Base-by-base conservation (phyloP, 2,797 vertebrate genomes). In the Streptopelia turtur region DNA sequence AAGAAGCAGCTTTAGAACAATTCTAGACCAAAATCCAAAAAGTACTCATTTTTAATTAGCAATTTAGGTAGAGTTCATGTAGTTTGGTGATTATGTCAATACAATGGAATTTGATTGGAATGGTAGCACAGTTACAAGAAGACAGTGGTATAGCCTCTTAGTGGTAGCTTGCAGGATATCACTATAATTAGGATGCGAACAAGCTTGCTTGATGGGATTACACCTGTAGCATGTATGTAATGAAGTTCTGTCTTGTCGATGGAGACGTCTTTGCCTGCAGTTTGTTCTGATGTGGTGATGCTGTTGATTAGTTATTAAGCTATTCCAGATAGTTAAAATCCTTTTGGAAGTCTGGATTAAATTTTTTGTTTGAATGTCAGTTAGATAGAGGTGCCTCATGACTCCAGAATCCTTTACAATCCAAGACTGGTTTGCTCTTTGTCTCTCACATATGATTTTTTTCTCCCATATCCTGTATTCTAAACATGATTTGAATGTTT, bases 151-250 rank as follows among this genome's bases (percentile, higher is more conserved):
- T 70, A 49, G 80, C 49, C n/a, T 89, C 63, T 87, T 77, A 56
- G n/a, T 69, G 35, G 28, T 39, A 33, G 43, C 20, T 89, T 83
- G n/a, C 4, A 49, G 33, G 41, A 1, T 61, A 50, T 75, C 25
- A 0, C n/a, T 71, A 0, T 77, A 60, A 80, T 68, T 74, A 49
- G 56, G 76, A 37, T 87, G 56, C 11, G 85, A 21, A 60, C 23
- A 56, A 47, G 21, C 55, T 64, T 59, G 50, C 5, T 53, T 59
- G 37, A 56, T 93, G 53, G 55, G 43, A 39, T 92, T 71, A 64
- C 9, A 56, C 33, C 64, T 52, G 28, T 65, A 83, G 30, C 55
- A 63, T 0, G 0, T 35, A 47, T 0, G 0, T 56, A 28, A 61
- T 43, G 33, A 55, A 8, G 3, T 72, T 90, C 23, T 89, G 16